Evolutionary conservation across 2,888 invertebrate species (phyloP), one percentile per base, ranked within the genome.

Genomic region (Alloplasta piceator): DNA sequence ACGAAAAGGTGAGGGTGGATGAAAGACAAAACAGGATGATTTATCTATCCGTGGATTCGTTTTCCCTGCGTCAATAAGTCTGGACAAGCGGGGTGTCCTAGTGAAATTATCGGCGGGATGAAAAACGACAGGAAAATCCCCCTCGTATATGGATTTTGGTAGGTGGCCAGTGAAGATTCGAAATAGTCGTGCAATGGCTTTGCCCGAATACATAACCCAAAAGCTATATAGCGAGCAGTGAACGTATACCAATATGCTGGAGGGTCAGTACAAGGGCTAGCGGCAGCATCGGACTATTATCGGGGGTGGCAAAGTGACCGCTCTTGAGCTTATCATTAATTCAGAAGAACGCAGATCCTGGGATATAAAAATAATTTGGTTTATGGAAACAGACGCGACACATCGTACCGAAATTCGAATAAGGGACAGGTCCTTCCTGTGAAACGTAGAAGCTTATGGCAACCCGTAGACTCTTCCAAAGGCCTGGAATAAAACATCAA

Each of bases 361-460:
- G 90, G 90, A 90, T 90, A 91, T 90, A 91, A 90, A 91, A 91
- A 91, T 91, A 91, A 91, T 91, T 91, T 89, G 89, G 86, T 90
- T 90, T 91, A 90, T 90, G 90, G 89, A 89, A 91, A 90, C 90
- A 89, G 89, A 91, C 89, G 90, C 86, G 90, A 88, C 90, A 86
- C 78, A 16, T 5, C 38, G 36, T 64, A 6, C 84, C 80, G 81
- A 67, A 78, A 68, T 72, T 79, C 60, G 80, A 26, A 72, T 52
- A 7, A 14, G n/a, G 60, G 26, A 38, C 36, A 70, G 67, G 4
- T 36, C 58, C 16, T 4, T 12, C 58, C 4, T 9, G 38, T n/a
- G 66, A 78, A 71, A 83, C 74, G 75, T 64, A 74, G 56, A 75
- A 81, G 70, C 38, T 56, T 10, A 71, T 56, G 43, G 16, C 4